Percentiles rank a stretch among this genome's conserved stretches.
phyloP scores from a whole-genome alignment of 1,140 invertebrate genomes.

The Panulirus ornatus region DNA sequence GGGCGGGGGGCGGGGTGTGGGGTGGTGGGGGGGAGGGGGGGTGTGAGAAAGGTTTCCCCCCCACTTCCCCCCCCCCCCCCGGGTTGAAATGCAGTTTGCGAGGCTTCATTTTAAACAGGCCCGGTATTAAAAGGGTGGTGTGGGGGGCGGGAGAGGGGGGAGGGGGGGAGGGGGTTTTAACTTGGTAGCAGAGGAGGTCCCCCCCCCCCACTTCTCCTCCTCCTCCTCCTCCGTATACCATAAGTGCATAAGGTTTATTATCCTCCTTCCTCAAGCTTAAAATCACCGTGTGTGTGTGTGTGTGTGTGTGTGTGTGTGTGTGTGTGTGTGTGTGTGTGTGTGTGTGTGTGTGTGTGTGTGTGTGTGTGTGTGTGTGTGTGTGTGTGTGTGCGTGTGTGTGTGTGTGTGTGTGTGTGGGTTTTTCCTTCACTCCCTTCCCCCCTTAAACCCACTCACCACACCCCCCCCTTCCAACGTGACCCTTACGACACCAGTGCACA shows the following conservation, averaged over 20 bases:
- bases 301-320: conserved; percentile 7
- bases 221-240: conserved; percentile 10
- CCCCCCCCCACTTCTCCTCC: conserved; percentile 7
- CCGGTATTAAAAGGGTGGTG: too few species aligned
- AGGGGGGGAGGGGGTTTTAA: too few species aligned
- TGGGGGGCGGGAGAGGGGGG: too few species aligned
- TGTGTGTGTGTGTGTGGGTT: too few species aligned
- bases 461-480: too few species aligned
- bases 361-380: conserved; percentile 7
- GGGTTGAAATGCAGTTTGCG: too few species aligned
- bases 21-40: background rate
- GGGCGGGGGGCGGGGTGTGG: too few species aligned
- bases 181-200: too few species aligned
- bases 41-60: background rate
- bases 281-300: background rate
- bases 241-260: background rate
- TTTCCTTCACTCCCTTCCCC: background rate
- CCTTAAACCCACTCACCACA: too few species aligned
- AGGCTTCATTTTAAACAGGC: too few species aligned
- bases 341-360: conserved; percentile 7
- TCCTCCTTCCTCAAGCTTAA: background rate
- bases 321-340: conserved; percentile 7
- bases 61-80: background rate
- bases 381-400: conserved; percentile 3
- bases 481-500: too few species aligned